Base-by-base conservation (phyloP, 2,113 vertebrate genomes). In the Spea bombifrons region DNA sequence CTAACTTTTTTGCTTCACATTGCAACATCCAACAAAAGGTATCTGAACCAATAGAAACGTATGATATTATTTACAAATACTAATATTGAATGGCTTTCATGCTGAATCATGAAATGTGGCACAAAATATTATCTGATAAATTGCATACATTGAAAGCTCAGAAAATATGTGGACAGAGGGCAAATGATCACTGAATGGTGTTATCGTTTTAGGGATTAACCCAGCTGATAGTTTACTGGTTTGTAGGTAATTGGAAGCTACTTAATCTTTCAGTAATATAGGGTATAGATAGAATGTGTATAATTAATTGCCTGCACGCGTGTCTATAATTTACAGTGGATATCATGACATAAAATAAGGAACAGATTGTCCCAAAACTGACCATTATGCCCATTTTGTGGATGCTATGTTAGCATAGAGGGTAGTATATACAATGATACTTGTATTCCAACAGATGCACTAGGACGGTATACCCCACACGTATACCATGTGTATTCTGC, bases 221-320 rank as follows among this genome's bases (percentile, higher is more conserved):
- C 73, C 59, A n/a, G n/a, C 46, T 53, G 66, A 47, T 67, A 6
- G 13, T 10, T 75, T 7, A 48, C 64, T 46, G 64, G 64, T 76
- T 52, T 68, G 53, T 9, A 76, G 75, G 52, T 68, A 59, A 76
- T 77, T 77, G 52, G 75, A 50, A 53, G 50, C 52, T 57, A 16
- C 49, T 43, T 63, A 5, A 65, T 66, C 46, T 10, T 50, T 71
- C 10, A 59, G 30, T 65, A 71, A 72, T 72, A 16, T 45, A 16
- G 65, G 53, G 55, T 7, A n/a, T 3, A 61, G 52, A 44, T 65
- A 76, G 75, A 69, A 7, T 52, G 44, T 12, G 44, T 76, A 45
- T 49, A 53, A 69, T 76, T 76, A 76, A 49, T 70, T 61, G 43
- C 4, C 59, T 49, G 7, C 17, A 3, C 43, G 30, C 53, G 66